Percentiles rank a stretch among this genome's conserved stretches.
phyloP scores from a whole-genome alignment of 2,113 vertebrate species.

The Poeciliopsis prolifica region DNA sequence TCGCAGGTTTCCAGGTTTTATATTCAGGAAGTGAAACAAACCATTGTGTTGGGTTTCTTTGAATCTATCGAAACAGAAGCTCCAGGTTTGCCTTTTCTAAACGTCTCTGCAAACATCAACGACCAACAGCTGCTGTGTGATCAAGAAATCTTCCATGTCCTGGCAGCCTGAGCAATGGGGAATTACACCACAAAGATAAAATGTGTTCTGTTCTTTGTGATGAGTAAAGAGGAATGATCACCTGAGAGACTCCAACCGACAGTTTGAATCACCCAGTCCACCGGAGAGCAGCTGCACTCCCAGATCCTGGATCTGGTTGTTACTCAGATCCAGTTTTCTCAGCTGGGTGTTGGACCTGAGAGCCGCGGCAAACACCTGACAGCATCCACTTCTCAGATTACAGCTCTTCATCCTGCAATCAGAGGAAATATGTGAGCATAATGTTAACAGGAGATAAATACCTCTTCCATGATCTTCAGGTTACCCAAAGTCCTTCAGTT shows the following conservation, averaged over 20 bases:
- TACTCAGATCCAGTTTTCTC: constrained; percentile 16
- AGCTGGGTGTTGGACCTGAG: constrained; percentile 20
- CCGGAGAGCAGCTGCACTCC: constrained; percentile 14
- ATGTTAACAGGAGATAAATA: not conserved
- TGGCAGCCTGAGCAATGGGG: no score
- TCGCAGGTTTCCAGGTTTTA: no score
- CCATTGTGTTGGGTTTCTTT: no score
- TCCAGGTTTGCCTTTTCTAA: no score
- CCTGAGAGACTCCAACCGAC: constrained; percentile 20
- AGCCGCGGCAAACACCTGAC: constrained; percentile 21
- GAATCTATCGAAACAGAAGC: no score
- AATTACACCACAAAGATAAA: no score
- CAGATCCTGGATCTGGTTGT: constrained; percentile 13
- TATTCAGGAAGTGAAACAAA: no score
- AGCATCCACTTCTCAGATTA: constrained; percentile 22
- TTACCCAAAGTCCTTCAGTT: constrained; percentile 14
- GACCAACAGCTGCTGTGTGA: no score
- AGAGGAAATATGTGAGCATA: not conserved
- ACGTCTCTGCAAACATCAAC: no score
- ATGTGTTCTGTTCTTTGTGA: no score
- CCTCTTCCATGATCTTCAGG: not conserved
- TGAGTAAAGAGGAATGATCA: not conserved
- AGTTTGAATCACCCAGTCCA: constrained; percentile 14
- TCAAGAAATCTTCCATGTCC: no score
- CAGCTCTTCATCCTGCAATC: constrained; percentile 14